Evolutionary conservation across 2,888 invertebrate species (phyloP), one percentile per base, ranked within the genome.

Genomic region (Dorcus parallelipipedus): DNA sequence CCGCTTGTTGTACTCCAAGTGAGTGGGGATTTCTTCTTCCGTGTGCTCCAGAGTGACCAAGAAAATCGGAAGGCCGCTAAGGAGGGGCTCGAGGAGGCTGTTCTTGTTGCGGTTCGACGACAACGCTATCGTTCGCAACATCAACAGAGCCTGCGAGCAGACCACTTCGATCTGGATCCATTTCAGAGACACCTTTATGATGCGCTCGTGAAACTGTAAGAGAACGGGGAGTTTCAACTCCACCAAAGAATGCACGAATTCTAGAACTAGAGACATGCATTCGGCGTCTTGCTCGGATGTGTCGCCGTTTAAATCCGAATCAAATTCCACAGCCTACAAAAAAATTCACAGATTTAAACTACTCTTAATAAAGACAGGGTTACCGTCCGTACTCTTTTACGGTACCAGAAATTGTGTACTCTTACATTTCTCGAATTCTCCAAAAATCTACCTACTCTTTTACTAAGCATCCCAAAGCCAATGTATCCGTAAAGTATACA

Each of bases 221-320:
- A 83, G 65, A 48, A 77, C 69, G 1, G 76, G 67, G 2, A 81
- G 60, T 68, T 79, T 76, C n/a, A 80, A 64, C 62, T 78, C 76
- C 10, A 83, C 74, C 10, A 83, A 64, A 0, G 78, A 79, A 41
- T 77, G 69, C 17, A 84, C 69, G 68, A 84, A 83, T 67, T 83
- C 80, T 65, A 84, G 79, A 9, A 83, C 65, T 1, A 81, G 67
- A 8, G 77, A 73, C 47, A 80, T 75, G 59, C 82, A 83, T 66
- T 83, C 83, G 3, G 79, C 74, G 63, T 79, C 74, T 0, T 73
- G 72, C 45, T 72, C 64, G 6, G 50, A 33, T 23, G 60, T 45
- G 55, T 67, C 64, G 45, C 67, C 73, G 26, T 77, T 64, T 39
- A 53, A 47, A 38, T 56, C 55, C 14, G 65, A 52, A 56, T 67